These are phyloP conservation scores for Hydra vulgaris DNA, from an alignment of 30 jellyfish, hydroid and myxozoan species.

Conservation along the genomic window DNA sequence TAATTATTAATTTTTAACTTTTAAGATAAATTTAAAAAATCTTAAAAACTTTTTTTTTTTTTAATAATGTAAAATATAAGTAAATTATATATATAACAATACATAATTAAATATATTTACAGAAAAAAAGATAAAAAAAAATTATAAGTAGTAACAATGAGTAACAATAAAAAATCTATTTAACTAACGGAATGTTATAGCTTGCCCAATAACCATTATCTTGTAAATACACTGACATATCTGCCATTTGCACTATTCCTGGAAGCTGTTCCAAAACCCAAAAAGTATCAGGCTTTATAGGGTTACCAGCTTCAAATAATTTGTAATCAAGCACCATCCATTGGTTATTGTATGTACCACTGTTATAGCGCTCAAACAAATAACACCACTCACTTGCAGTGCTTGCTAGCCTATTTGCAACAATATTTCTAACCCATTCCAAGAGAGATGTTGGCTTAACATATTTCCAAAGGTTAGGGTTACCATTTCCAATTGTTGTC, in stretches of 20 bases:
- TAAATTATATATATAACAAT: background rate
- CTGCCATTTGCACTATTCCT: slow-evolving; percentile 91
- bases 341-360: slow-evolving; percentile 85
- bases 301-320: slow-evolving; percentile 49
- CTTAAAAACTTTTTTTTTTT: too few species aligned
- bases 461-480: slow-evolving; percentile 62
- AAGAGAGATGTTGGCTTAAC: slow-evolving; percentile 49
- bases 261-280: slow-evolving; percentile 94
- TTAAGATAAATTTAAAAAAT: too few species aligned
- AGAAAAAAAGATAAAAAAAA: too few species aligned
- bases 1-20: too few species aligned
- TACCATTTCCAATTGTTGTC: slow-evolving; percentile 85
- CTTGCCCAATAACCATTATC: slow-evolving; percentile 81
- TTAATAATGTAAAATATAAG: too few species aligned
- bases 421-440: slow-evolving; percentile 73
- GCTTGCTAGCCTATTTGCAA: slow-evolving; percentile 82
- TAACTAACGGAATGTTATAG: slow-evolving; percentile 82
- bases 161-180: background rate
- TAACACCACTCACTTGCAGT: slow-evolving; percentile 71
- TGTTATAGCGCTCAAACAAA: slow-evolving; percentile 65
- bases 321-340: slow-evolving; percentile 92
- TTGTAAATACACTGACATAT: slow-evolving; percentile 42
- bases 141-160: too few species aligned
- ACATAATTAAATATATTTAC: too few species aligned
- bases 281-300: slow-evolving; percentile 61